These are phyloP conservation scores for Catagonus wagneri DNA, from an alignment of 2,113 vertebrate genomes.

Conservation along the genomic window DNA sequence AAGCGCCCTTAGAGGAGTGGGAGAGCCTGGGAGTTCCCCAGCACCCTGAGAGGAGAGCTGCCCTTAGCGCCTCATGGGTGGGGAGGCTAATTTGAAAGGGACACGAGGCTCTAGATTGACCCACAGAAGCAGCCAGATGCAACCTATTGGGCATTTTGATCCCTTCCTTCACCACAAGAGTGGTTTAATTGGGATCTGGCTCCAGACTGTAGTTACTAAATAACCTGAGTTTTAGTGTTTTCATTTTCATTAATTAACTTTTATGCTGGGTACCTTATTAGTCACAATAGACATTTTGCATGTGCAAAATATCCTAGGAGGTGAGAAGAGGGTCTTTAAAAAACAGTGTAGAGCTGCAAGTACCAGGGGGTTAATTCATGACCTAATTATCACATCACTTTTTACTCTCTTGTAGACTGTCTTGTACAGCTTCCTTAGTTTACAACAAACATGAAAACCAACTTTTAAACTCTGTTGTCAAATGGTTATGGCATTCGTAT, in stretches of 20 bases:
- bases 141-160: slow-evolving; percentile 72
- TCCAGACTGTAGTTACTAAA: slow-evolving; percentile 70
- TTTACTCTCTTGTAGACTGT: slow-evolving; percentile 44
- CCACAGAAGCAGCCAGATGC: slow-evolving; percentile 70
- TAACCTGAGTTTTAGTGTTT: slow-evolving; percentile 78
- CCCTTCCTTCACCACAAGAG: slow-evolving; percentile 60
- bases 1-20: not conserved
- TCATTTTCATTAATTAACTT: slow-evolving; percentile 81
- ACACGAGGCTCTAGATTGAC: not conserved
- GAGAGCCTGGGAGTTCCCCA: not conserved
- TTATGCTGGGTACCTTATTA: slow-evolving; percentile 70
- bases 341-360: not conserved
- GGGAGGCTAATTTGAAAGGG: slow-evolving; percentile 36
- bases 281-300: slow-evolving; percentile 72
- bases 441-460: slow-evolving; percentile 34
- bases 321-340: slow-evolving; percentile 64
- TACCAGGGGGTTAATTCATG: slow-evolving; percentile 67
- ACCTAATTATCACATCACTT: slow-evolving; percentile 65
- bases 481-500: not conserved
- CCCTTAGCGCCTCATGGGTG: not conserved
- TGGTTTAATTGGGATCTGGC: slow-evolving; percentile 75
- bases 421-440: not conserved
- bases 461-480: slow-evolving; percentile 17
- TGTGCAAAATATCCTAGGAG: slow-evolving; percentile 62
- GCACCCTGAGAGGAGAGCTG: not conserved